Evolutionary conservation across 2,113 vertebrate genomes (phyloP).

Genomic region (Actinemys pallida): DNA sequence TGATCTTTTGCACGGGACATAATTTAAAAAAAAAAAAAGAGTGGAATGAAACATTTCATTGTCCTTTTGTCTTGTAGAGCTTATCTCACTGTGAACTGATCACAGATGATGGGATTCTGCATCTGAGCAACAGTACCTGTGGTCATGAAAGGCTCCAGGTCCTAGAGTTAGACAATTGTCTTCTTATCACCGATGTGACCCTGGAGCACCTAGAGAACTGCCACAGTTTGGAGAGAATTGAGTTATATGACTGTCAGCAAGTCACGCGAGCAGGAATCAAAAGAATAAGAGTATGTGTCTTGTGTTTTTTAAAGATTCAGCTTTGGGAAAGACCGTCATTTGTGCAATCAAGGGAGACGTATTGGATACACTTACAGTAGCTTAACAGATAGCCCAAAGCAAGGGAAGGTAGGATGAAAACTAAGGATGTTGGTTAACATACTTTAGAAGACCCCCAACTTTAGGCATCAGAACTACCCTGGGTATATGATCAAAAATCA

Average conservation of each 20-base stretch:
- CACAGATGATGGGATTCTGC: constrained; percentile 92
- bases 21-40: not conserved
- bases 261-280: constrained; percentile 93
- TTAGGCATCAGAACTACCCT: not conserved
- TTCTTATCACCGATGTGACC: constrained; percentile 90
- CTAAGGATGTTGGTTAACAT: not conserved
- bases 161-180: constrained; percentile 93
- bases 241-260: constrained; percentile 94
- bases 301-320: fast-evolving
- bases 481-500: fast-evolving
- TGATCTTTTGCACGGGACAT: not conserved
- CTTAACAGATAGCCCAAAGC: not conserved
- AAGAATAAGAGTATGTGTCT: constrained; percentile 86
- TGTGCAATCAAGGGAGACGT: not conserved
- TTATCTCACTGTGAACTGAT: constrained; percentile 95
- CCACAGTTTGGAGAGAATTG: constrained; percentile 90
- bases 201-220: constrained; percentile 93
- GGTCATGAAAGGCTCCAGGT: constrained; percentile 90
- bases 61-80: constrained; percentile 77
- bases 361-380: not conserved
- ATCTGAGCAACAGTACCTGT: constrained; percentile 90
- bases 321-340: not conserved
- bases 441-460: not conserved
- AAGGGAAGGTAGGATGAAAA: not conserved
- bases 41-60: not conserved